Base-by-base conservation (phyloP, 2,888 invertebrate genomes). In the Anagyrus pseudococci region DNA sequence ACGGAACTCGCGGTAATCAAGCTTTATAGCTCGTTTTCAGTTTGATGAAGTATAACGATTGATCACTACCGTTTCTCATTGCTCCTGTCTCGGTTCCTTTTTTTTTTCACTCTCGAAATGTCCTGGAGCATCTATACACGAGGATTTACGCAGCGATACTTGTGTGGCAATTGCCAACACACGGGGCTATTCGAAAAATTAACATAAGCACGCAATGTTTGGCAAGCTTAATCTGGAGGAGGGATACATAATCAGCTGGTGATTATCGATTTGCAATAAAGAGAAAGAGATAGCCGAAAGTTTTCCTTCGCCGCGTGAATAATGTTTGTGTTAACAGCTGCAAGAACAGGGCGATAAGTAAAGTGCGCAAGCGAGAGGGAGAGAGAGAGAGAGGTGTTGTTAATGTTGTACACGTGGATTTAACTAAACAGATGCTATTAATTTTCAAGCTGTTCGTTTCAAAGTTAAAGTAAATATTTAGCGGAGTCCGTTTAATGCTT, bases 201-300 rank as follows among this genome's bases (percentile, higher is more conserved):
- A 37, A 15, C 33, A 37, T 37, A 37, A 37, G 33, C 10, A 29
- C 29, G 10, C 29, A 10, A 15, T 37, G 10, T 8, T 10, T 8
- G 33, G 13, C 3, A 15, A 37, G 13, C 33, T 37, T 37, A 37
- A 37, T 15, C 33, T 8, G 2, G 33, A 10, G 13, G 33, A 8
- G 33, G 15, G 33, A 37, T 37, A 52, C n/a, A n/a, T n/a, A n/a
- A n/a, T n/a, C 52, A 52, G 40, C 40, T 52, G 52, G 37, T 1
- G 8, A 37, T 22, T 52, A 52, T 52, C 52, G 52, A 52, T 52
- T 52, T 40, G 20, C 52, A 37, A n/a, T 37, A 22, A 19, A 8
- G n/a, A 17, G 13, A 29, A 20, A 33, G 25, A 26, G 33, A 19
- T 33, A 22, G 3, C 13, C 33, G 33, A 37, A 37, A 37, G 33